These are phyloP conservation scores for Branchipolynoe longqiensis DNA, from an alignment of 2,888 invertebrate genomes.

Conservation along the genomic window DNA sequence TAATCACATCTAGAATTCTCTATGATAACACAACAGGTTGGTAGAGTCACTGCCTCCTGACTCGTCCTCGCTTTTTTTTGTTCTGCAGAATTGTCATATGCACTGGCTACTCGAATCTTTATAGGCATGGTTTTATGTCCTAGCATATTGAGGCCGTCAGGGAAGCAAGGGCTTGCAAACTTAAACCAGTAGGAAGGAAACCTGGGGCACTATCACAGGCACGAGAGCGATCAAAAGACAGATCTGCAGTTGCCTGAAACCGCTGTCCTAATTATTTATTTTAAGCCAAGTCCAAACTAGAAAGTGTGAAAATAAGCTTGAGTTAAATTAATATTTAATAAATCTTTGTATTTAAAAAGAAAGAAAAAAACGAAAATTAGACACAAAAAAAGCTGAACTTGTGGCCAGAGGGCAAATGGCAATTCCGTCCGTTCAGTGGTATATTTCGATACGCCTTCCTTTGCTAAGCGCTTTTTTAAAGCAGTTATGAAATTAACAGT, in stretches of 20 bases:
- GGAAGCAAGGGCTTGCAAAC: constrained; percentile 26
- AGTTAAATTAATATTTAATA: not conserved
- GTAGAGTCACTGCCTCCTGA: constrained; percentile 59
- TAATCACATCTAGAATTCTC: constrained; percentile 82
- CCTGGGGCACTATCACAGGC: constrained; percentile 10
- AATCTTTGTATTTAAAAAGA: not conserved
- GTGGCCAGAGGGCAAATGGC: constrained; percentile 58
- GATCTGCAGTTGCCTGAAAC: constrained; percentile 37
- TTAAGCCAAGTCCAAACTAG: constrained; percentile 17
- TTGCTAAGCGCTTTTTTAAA: constrained; percentile 51
- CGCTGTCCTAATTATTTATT: not conserved
- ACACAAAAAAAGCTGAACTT: constrained; percentile 19
- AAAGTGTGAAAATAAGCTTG: not conserved
- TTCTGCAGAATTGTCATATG: constrained; percentile 56
- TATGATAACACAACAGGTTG: constrained; percentile 82
- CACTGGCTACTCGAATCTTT: constrained; percentile 42
- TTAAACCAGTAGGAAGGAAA: not conserved
- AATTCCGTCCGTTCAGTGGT: constrained; percentile 56
- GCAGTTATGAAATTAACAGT: constrained; percentile 41
- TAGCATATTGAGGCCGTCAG: not conserved
- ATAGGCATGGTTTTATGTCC: constrained; percentile 2
- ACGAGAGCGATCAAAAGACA: constrained; percentile 13
- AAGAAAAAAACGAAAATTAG: not conserved
- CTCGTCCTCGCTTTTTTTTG: constrained; percentile 52
- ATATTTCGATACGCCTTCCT: constrained; percentile 51